Conservation (phyloP, 2,113 vertebrate species). For the Orcinus orca region DNA sequence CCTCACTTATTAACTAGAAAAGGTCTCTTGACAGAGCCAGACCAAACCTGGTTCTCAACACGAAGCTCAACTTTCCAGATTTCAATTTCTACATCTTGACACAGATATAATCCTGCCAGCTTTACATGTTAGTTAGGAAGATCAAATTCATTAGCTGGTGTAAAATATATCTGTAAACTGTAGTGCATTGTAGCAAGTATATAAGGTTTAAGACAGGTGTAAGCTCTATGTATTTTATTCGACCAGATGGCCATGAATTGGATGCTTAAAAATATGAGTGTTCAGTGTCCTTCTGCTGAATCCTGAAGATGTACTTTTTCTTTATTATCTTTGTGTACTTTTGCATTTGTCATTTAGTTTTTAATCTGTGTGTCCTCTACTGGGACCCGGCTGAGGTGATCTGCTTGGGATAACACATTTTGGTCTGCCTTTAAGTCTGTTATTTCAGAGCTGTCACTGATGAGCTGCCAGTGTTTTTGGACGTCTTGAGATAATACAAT, state of each 20-base stretch:
- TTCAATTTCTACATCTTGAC: neutral
- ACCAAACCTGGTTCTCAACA: neutral
- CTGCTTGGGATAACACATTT: neutral
- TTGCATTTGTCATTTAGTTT: neutral
- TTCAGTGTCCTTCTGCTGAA: neutral
- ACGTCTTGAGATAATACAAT: neutral
- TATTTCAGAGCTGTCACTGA: neutral
- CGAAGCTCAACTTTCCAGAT: fast-evolving
- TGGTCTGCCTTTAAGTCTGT: neutral
- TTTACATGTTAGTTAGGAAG: neutral
- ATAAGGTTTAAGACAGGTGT: neutral
- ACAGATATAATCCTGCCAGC: neutral
- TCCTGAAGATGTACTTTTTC: neutral
- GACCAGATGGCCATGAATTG: neutral
- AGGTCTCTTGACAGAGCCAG: neutral
- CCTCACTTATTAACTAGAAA: neutral
- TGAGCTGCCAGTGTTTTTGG: neutral
- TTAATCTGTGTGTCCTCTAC: neutral
- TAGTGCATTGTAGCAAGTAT: neutral
- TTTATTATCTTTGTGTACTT: neutral
- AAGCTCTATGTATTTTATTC: neutral
- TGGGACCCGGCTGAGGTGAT: neutral
- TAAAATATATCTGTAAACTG: neutral
- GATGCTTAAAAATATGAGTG: neutral
- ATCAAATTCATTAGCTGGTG: neutral